Evolutionary conservation across 30 jellyfish, hydroid and myxozoan species (phyloP).

Genomic region (Aurelia aurita complex sp. Pacific): DNA sequence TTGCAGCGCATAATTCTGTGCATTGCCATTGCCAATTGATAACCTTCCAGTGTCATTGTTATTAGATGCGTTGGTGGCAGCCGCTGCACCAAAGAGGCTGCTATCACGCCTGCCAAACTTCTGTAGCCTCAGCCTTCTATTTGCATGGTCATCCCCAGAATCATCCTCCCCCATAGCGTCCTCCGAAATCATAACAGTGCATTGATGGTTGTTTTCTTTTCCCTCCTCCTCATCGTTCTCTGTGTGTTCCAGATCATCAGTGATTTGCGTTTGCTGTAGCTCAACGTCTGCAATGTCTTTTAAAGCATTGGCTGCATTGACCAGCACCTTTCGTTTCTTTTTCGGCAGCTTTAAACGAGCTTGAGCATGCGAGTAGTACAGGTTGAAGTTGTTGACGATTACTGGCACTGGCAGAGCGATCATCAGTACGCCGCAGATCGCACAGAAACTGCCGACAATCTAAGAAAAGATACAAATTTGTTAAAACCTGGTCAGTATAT

Average conservation of each 20-base stretch:
- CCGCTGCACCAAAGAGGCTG: conserved; percentile 62
- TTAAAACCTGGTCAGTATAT: too few species aligned
- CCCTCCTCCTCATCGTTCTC: conserved; percentile 45
- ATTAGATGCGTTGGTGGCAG: conserved; percentile 15
- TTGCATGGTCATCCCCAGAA: conserved; percentile 34
- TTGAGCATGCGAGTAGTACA: conserved; percentile 96
- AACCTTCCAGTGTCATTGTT: conserved; percentile 38
- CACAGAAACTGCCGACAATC: conserved; percentile 89
- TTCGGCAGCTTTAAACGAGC: conserved; percentile 94
- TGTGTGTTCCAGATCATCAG: conserved; percentile 46
- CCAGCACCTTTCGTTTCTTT: conserved; percentile 88
- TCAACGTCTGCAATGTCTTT: conserved; percentile 75
- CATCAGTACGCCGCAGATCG: conserved; percentile 93
- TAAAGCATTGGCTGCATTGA: conserved; percentile 93
- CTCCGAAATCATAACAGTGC: conserved; percentile 37
- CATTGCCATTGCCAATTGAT: conserved; percentile 41
- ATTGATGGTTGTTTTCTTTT: conserved; percentile 40
- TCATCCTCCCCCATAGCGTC: conserved; percentile 16
- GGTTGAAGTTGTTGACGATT: conserved; percentile 89
- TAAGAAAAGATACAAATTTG: not conserved
- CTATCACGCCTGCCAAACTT: conserved; percentile 82
- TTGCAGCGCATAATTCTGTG: conserved; percentile 68
- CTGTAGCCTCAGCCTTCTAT: conserved; percentile 65
- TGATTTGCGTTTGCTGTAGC: conserved; percentile 56
- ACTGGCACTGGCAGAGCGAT: conserved; percentile 99